phyloP scores from a whole-genome alignment of 2,113 vertebrate genomes.

The Tupaia tana region DNA sequence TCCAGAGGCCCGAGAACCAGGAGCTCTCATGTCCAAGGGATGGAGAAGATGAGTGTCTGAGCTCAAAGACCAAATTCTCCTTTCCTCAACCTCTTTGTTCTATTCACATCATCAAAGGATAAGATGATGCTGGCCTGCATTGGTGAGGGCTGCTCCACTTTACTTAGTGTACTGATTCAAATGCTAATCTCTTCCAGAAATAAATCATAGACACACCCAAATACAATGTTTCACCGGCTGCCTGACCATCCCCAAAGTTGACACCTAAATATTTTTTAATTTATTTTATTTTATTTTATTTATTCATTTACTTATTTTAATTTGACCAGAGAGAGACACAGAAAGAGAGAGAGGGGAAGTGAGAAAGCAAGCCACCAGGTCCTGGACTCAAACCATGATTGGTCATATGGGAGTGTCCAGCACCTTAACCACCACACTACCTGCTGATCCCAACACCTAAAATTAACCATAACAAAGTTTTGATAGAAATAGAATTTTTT shows the following conservation, averaged over 20 bases:
- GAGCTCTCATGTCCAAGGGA: not conserved
- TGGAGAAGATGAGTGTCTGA: not conserved
- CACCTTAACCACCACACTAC: too few species aligned
- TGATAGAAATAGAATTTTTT: not conserved
- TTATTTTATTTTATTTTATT: too few species aligned
- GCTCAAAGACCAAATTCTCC: not conserved
- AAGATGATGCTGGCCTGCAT: not conserved
- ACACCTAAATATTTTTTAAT: not conserved
- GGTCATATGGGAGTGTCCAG: too few species aligned
- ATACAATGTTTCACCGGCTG: not conserved
- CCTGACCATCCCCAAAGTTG: not conserved
- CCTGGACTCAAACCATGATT: too few species aligned
- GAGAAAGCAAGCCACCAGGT: too few species aligned
- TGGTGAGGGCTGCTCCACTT: not conserved
- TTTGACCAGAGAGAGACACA: too few species aligned
- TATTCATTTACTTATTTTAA: too few species aligned
- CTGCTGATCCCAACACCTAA: not conserved
- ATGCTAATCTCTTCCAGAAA: not conserved
- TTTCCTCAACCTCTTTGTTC: not conserved
- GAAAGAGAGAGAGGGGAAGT: too few species aligned
- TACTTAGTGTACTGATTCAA: not conserved
- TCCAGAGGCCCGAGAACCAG: not conserved
- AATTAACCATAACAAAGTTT: not conserved
- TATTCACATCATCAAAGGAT: not conserved
- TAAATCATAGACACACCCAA: not conserved